Evolutionary conservation across 2,113 vertebrate genomes (phyloP), one percentile per base, ranked within the genome.

Genomic region (Nestor notabilis): DNA sequence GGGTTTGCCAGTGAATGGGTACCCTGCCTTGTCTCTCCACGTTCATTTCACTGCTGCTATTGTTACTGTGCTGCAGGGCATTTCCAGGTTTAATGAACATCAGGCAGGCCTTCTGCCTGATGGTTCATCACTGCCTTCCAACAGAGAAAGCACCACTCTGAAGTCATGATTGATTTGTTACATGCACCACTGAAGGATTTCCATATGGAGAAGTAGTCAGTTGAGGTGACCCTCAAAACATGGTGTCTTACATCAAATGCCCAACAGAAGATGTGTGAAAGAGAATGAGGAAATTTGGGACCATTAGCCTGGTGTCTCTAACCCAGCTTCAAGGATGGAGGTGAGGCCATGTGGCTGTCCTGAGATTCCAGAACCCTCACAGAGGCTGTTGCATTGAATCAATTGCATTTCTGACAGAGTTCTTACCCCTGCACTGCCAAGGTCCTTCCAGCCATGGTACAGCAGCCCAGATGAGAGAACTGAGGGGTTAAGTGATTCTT

Each of bases 201-300:
- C 94, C 76, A 86, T 55, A 33, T 29, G 91, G 86, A 83, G 19
- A 92, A 27, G 55, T 2, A 83, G 53, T 53, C 75, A 72, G 35
- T 24, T 47, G 78, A 95, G 88, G 82, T 78, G 91, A 94, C 60
- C 91, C 89, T 71, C 83, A 75, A 83, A 90, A 89, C 12, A 3
- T 8, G 41, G 76, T 76, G 69, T n/a, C 49, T 52, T 27, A 18
- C 60, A 63, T 33, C 61, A 41, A 75, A 80, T 0, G 3, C 50
- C 49, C 44, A 63, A 15, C 24, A 37, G 64, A 17, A 46, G 76
- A 63, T 7, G 39, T 17, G 52, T 11, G 50, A 28, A 10, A n/a
- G 39, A 69, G 39, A 75, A 84, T 5, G 8, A 21, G 56, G 78
- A 81, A 55, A 29, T 29, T 7, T 1, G 6, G 71, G 39, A 23